Percentiles rank a stretch among this genome's conserved stretches.
phyloP scores from a whole-genome alignment of 2,888 invertebrate genomes.

The Mermis nigrescens region DNA sequence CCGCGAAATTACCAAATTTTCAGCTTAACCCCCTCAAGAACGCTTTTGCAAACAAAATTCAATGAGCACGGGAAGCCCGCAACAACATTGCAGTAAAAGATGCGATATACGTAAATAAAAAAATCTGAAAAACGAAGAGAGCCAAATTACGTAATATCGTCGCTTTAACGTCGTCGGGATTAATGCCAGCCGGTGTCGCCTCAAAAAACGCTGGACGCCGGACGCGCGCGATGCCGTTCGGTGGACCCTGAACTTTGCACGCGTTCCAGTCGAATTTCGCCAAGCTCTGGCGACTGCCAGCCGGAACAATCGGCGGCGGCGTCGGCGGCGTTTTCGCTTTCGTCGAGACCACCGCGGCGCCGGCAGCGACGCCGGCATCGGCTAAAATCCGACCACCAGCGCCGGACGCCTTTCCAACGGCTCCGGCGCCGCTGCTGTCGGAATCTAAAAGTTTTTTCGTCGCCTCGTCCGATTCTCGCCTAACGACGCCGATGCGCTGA shows the following conservation, averaged over 20 bases:
- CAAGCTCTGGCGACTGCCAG: too few species aligned
- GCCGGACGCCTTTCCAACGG: neutral
- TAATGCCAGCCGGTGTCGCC: conserved; percentile 4
- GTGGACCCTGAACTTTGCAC: neutral
- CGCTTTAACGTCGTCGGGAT: conserved; percentile 18
- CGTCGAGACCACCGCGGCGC: too few species aligned
- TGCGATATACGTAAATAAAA: too few species aligned
- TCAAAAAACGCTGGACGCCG: conserved; percentile 7
- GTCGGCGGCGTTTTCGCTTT: neutral
- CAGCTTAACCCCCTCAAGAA: too few species aligned
- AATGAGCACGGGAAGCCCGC: too few species aligned
- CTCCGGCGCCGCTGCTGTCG: neutral
- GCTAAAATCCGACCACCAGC: neutral
- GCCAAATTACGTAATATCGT: conserved; percentile 21
- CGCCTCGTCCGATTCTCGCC: conserved; percentile 13
- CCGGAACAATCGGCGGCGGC: neutral
- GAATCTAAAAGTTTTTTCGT: too few species aligned
- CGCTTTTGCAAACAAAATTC: too few species aligned
- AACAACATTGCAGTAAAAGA: too few species aligned
- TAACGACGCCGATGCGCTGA: too few species aligned
- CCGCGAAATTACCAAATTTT: too few species aligned
- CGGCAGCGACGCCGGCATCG: neutral
- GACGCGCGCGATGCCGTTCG: neutral
- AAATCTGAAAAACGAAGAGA: too few species aligned
- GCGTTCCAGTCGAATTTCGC: neutral